Evolutionary conservation across 35 echinoderm and acorn worm species (phyloP), one percentile per base, ranked within the genome.

Genomic region (Heliocidaris erythrogramma): DNA sequence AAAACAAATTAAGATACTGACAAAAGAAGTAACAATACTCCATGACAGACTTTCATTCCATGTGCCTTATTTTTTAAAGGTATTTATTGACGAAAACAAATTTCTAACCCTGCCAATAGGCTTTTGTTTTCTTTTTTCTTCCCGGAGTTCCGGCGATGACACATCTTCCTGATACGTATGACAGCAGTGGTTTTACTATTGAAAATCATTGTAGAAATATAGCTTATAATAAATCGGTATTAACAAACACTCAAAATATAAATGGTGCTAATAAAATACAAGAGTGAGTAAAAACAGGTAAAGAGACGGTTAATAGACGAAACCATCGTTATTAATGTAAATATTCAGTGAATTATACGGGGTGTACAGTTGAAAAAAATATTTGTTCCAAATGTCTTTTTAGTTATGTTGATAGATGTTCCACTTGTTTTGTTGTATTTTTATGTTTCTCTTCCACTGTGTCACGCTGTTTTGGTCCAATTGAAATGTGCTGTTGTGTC

Each of bases 341-440:
- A 89, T 89, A 89, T 48, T 89, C 87, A 47, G 87, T 89, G 87
- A 89, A 89, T 47, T 32, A 89, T 89, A 89, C 87, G 87, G 87
- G 87, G 47, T 89, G 87, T 89, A 89, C 32, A 89, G 87, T 17
- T 47, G 14, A 89, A 32, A 89, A 48, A n/a, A 89, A 35, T 47
- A 78, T 78, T 78, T 78, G 65, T 78, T 78, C 27, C 27, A 78
- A 78, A 78, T 78, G 65, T 78, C 65, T 78, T 21, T 78, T 78
- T 78, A 56, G 65, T 78, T 18, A 78, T 78, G 65, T 78, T 78
- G 18, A n/a, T 27, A 24, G 27, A 78, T 78, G 65, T 27, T 78
- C 27, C 17, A n/a, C 21, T 78, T n/a, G 27, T 18, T 18, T 78
- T 78, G 5, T 56, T 56, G 52, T 56, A 42, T 56, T 78, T 78